A percentile compares a stretch with the other conserved stretches of the same genome.
Evolutionary conservation across 2,888 invertebrate genomes (phyloP).

Genomic region (Unio delphinus): DNA sequence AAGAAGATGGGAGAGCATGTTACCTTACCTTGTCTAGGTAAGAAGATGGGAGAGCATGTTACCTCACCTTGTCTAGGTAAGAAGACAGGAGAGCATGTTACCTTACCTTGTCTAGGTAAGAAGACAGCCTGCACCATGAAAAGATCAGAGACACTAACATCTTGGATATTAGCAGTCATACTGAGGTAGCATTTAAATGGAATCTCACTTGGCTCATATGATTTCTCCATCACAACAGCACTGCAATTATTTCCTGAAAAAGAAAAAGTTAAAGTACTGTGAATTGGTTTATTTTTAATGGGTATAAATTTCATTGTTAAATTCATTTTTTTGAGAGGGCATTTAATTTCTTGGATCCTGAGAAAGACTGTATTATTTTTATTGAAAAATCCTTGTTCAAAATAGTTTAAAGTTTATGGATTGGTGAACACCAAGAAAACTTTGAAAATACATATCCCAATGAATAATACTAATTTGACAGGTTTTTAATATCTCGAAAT

Average conservation of each 20-base stretch:
- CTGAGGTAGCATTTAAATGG: conserved; percentile 59
- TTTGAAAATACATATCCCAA: too few species aligned
- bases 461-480: too few species aligned
- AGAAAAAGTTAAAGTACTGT: not conserved
- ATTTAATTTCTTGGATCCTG: not conserved
- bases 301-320: not conserved
- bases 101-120: conserved; percentile 53
- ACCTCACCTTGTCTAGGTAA: too few species aligned
- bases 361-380: not conserved
- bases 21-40: too few species aligned
- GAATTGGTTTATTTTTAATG: not conserved
- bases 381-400: too few species aligned
- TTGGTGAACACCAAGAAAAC: too few species aligned
- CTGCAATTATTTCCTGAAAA: conserved; percentile 57
- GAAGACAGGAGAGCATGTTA: too few species aligned
- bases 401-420: too few species aligned
- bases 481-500: too few species aligned
- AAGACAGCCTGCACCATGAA: conserved; percentile 51
- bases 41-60: too few species aligned
- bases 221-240: conserved; percentile 27
- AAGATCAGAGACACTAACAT: conserved; percentile 47
- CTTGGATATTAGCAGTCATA: conserved; percentile 39
- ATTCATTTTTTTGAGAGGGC: not conserved
- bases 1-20: too few species aligned
- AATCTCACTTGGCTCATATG: conserved; percentile 39